These are phyloP conservation scores for Papilio machaon DNA, from an alignment of 1,140 invertebrate species.

Conservation along the genomic window DNA sequence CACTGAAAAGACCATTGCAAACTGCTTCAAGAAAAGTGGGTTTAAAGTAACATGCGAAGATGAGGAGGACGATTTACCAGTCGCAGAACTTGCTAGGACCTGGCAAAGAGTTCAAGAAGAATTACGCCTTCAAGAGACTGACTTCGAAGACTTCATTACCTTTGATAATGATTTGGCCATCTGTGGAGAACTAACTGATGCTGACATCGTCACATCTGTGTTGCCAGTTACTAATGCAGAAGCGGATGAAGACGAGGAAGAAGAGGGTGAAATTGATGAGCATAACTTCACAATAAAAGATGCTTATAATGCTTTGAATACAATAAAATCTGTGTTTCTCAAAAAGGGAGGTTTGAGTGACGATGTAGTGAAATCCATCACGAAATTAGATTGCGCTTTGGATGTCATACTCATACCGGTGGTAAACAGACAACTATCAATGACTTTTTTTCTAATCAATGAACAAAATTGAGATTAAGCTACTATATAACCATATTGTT, in stretches of 20 bases:
- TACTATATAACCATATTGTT: slow-evolving; percentile 7
- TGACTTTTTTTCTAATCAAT: slow-evolving; percentile 44
- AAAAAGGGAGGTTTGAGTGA: slow-evolving; percentile 45
- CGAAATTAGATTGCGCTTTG: slow-evolving; percentile 44
- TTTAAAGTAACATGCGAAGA: slow-evolving; percentile 41
- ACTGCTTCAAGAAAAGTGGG: slow-evolving; percentile 43
- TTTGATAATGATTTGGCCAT: slow-evolving; percentile 43
- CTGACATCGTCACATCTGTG: slow-evolving; percentile 44
- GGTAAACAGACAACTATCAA: slow-evolving; percentile 37
- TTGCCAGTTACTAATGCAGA: slow-evolving; percentile 46
- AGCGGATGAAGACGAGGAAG: slow-evolving; percentile 34
- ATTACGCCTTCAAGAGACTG: too few species aligned
- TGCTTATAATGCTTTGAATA: slow-evolving; percentile 47
- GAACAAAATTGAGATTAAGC: slow-evolving; percentile 36
- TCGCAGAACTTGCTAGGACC: slow-evolving; percentile 29
- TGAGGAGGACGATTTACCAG: slow-evolving; percentile 37
- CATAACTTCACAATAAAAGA: slow-evolving; percentile 44
- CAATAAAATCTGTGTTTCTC: slow-evolving; percentile 46
- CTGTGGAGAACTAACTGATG: slow-evolving; percentile 43
- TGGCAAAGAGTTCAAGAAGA: too few species aligned
- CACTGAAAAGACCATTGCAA: slow-evolving; percentile 45
- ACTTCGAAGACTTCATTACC: slow-evolving; percentile 45
- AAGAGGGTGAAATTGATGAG: slow-evolving; percentile 36
- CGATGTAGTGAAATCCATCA: slow-evolving; percentile 40
- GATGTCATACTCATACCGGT: slow-evolving; percentile 42